A percentile compares a stretch with the other conserved stretches of the same genome.
Evolutionary conservation across 1,140 invertebrate species (phyloP).

Genomic region (Euwallacea similis): DNA sequence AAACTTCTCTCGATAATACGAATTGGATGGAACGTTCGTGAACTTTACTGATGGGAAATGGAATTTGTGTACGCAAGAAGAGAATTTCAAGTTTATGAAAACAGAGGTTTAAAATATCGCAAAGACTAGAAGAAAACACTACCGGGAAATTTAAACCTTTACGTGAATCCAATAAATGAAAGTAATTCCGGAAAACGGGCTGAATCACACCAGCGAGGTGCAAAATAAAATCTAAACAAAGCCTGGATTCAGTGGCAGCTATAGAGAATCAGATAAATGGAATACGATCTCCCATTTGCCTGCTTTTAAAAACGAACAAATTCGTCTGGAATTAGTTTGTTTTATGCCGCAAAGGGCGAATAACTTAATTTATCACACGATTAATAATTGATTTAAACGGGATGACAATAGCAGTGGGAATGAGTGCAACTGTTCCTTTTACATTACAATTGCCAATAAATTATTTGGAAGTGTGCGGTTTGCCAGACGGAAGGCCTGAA

Average conservation of each 20-base stretch:
- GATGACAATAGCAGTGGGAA: not conserved
- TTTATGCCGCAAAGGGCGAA: not conserved
- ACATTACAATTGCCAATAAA: not conserved
- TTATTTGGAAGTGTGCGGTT: not conserved
- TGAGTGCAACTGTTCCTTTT: not conserved
- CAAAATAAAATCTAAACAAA: no score
- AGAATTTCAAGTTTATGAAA: not conserved
- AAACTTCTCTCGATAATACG: slow-evolving; percentile 12
- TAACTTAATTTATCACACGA: slow-evolving; percentile 2
- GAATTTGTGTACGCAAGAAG: not conserved
- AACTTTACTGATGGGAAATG: not conserved
- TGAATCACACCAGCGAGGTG: not conserved
- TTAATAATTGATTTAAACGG: not conserved
- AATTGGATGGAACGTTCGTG: not conserved
- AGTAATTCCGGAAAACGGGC: not conserved
- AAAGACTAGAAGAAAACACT: not conserved
- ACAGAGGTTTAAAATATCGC: not conserved
- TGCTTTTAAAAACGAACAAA: not conserved
- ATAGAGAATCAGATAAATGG: not conserved
- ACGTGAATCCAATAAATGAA: not conserved
- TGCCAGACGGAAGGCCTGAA: no score
- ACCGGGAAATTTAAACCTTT: not conserved
- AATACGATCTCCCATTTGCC: not conserved
- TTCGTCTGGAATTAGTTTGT: not conserved
- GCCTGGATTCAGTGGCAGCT: not conserved